Conservation (phyloP, 1,140 invertebrate genomes). For the Sinonovacula constricta region DNA sequence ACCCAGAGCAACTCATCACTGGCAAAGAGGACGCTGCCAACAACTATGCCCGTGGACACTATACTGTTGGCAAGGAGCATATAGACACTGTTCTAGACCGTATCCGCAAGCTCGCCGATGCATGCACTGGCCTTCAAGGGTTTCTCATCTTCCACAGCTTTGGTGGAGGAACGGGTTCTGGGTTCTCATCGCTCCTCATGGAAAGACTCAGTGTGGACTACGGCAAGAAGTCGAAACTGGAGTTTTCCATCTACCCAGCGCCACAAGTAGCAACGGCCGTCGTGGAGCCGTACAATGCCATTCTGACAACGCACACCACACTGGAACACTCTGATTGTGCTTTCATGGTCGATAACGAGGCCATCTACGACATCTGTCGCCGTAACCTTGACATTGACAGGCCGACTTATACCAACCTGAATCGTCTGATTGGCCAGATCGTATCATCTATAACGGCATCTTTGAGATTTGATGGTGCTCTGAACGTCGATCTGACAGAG, state of each 20-base stretch:
- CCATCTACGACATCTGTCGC: too few relatives aligned
- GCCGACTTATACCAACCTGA: slow-evolving; percentile 81
- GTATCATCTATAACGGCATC: slow-evolving; percentile 82
- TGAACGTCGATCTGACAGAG: slow-evolving; percentile 90
- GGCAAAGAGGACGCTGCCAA: slow-evolving; percentile 82
- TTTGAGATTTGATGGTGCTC: slow-evolving; percentile 89
- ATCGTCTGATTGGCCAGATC: slow-evolving; percentile 80
- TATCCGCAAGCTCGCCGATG: slow-evolving; percentile 67
- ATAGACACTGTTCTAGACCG: slow-evolving; percentile 78
- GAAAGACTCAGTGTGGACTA: too few relatives aligned
- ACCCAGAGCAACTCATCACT: too few relatives aligned
- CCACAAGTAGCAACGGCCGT: too few relatives aligned
- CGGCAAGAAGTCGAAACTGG: too few relatives aligned
- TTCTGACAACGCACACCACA: slow-evolving; percentile 88
- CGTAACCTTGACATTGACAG: too few relatives aligned
- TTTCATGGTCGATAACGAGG: too few relatives aligned
- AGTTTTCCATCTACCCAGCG: slow-evolving; percentile 77
- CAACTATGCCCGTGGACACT: slow-evolving; percentile 83
- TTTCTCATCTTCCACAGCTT: too few relatives aligned
- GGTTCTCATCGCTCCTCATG: slow-evolving; percentile 93
- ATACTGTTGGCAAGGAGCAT: slow-evolving; percentile 79
- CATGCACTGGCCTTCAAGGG: slow-evolving; percentile 89
- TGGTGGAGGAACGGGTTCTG: too few relatives aligned
- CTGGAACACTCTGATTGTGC: slow-evolving; percentile 87
- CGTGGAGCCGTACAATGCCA: slow-evolving; percentile 88